Evolutionary conservation across 2,888 invertebrate species (phyloP), one percentile per base, ranked within the genome.

Genomic region (Tenthredo scrophulariae): DNA sequence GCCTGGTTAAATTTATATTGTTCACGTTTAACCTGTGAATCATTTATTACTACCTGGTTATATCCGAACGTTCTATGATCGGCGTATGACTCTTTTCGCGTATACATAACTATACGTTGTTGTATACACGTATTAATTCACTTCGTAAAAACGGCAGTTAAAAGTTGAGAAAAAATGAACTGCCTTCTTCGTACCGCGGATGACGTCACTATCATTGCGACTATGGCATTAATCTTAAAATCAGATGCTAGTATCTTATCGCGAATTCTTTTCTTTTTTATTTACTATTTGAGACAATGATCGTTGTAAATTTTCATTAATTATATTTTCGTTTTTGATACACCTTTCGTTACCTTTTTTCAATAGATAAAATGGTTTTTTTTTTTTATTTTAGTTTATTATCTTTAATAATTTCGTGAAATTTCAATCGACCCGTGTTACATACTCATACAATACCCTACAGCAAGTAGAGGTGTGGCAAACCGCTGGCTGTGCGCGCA

Each of bases 401-500:
- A 13, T 62, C 62, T 3, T n/a, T 22, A 0, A 3, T 46, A n/a
- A 58, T 58, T 58, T 58, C 67, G 29, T 46, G 1, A 3, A 67
- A 26, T 67, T 67, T 70, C 18, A 37, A 70, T 37, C 70, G 18
- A 37, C n/a, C 74, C 40, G 40, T 46, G 46, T 22, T 4, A 75
- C 33, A 26, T n/a, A 37, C n/a, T 15, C 1, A 22, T 72, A n/a
- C 0, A 75, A 13, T 33, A 15, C 7, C 40, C 2, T 46, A 77
- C 15, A 18, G 29, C 6, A 22, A n/a, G n/a, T n/a, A n/a, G 79
- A 79, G 54, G 54, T 29, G 54, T 33, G 77, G 70, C 70, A n/a
- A 2, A 22, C 33, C 15, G 79, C 33, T 6, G 79, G 58, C 37
- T 29, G 13, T 7, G 65, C 82, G 40, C 82, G 82, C 82, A 82